These are phyloP conservation scores for Columba janthina DNA, from an alignment of 2,113 vertebrate species.

Conservation along the genomic window DNA sequence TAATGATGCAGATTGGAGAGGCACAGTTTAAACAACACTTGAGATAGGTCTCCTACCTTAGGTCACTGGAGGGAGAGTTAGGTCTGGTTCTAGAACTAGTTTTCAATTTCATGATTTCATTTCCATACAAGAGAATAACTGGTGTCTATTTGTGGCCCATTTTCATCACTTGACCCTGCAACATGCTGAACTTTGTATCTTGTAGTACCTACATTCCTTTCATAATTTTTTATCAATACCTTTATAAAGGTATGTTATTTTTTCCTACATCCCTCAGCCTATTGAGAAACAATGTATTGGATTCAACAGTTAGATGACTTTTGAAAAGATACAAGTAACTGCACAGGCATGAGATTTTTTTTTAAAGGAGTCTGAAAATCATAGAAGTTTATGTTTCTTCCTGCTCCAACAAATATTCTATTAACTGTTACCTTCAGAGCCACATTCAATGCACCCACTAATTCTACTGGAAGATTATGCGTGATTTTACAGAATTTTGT, in stretches of 20 bases:
- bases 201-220: background rate
- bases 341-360: background rate
- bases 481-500: background rate
- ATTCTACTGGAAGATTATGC: background rate
- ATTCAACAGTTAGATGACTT: background rate
- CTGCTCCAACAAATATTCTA: background rate
- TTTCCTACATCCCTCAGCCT: background rate
- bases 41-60: background rate
- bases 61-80: background rate
- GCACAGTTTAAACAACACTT: background rate
- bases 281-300: background rate
- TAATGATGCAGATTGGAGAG: background rate
- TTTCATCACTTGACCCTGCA: background rate
- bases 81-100: background rate
- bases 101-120: background rate
- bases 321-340: background rate
- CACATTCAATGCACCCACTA: background rate
- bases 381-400: background rate
- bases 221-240: background rate
- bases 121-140: background rate
- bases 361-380: background rate
- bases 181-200: background rate
- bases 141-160: background rate
- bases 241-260: background rate
- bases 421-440: background rate